Percentiles rank a stretch among this genome's conserved stretches.
Evolutionary conservation across 2,113 vertebrate species (phyloP).

Genomic region (Archilochus colubris): DNA sequence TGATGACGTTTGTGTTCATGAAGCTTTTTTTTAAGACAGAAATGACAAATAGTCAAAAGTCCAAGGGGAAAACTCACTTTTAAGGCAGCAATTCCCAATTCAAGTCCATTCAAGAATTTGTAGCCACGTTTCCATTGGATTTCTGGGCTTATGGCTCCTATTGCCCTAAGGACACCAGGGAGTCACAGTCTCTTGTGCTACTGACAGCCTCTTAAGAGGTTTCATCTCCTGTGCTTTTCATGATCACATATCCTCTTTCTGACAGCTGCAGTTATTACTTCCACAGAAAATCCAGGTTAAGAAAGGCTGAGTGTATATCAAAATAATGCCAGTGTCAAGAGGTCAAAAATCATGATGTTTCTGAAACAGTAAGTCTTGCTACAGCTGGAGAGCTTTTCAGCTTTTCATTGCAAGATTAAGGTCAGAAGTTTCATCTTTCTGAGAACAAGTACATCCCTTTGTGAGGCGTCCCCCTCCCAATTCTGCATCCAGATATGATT

Average conservation of each 20-base stretch:
- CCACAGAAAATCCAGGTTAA: neutral
- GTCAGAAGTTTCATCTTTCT: neutral
- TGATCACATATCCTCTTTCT: neutral
- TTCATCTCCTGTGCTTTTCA: neutral
- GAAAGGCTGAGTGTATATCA: neutral
- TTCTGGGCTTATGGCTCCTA: neutral
- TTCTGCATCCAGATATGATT: neutral
- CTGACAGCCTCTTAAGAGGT: neutral
- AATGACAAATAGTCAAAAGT: neutral
- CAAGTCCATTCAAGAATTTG: neutral
- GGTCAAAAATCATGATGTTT: neutral
- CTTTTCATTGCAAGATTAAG: neutral
- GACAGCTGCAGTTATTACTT: neutral
- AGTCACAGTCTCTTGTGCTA: neutral
- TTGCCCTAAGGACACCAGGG: neutral
- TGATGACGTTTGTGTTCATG: neutral
- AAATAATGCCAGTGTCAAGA: neutral
- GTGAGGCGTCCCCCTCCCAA: neutral
- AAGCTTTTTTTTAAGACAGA: neutral
- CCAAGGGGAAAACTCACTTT: neutral
- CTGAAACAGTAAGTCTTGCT: neutral
- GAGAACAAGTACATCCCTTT: rapidly evolving
- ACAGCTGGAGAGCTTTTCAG: neutral
- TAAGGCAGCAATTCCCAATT: neutral
- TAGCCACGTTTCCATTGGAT: neutral